phyloP scores from a whole-genome alignment of 2,888 invertebrate genomes.

The Incurvaria masculella region DNA sequence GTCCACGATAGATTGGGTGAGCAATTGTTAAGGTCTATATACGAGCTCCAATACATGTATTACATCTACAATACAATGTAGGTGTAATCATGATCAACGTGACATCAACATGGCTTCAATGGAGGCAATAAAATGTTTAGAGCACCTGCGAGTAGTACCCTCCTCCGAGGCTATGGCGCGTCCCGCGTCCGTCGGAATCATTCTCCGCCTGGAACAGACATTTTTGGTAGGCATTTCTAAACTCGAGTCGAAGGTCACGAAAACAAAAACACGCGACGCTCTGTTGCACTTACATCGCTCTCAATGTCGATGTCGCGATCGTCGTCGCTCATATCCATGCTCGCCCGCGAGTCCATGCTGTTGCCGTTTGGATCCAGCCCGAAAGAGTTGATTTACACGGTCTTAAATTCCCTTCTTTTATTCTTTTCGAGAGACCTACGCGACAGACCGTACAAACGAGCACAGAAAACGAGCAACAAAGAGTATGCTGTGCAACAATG shows the following conservation, averaged over 20 bases:
- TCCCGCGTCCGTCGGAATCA: conserved; percentile 70
- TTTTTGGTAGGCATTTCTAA: conserved; percentile 17
- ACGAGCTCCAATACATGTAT: too few relatives aligned
- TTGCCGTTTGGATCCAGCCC: neutral
- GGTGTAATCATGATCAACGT: too few relatives aligned
- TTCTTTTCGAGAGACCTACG: too few relatives aligned
- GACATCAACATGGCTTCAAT: too few relatives aligned
- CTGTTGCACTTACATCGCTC: conserved; percentile 78
- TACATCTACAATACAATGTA: too few relatives aligned
- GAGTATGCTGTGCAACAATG: too few relatives aligned
- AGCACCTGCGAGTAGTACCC: conserved; percentile 74
- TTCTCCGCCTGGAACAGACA: conserved; percentile 67
- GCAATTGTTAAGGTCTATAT: too few relatives aligned
- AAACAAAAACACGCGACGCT: conserved; percentile 8
- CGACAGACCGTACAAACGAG: too few relatives aligned
- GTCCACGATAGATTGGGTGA: too few relatives aligned
- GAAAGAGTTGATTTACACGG: neutral
- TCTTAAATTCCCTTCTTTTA: too few relatives aligned
- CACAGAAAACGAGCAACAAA: too few relatives aligned
- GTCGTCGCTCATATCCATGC: conserved; percentile 81
- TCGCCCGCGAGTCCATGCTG: conserved; percentile 16
- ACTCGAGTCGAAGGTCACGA: conserved; percentile 16
- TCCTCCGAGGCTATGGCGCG: conserved; percentile 63
- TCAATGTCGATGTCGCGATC: conserved; percentile 93
- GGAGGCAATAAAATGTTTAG: too few relatives aligned